Conservation (phyloP, 2,113 vertebrate genomes). For the Cephalopterus ornatus region DNA sequence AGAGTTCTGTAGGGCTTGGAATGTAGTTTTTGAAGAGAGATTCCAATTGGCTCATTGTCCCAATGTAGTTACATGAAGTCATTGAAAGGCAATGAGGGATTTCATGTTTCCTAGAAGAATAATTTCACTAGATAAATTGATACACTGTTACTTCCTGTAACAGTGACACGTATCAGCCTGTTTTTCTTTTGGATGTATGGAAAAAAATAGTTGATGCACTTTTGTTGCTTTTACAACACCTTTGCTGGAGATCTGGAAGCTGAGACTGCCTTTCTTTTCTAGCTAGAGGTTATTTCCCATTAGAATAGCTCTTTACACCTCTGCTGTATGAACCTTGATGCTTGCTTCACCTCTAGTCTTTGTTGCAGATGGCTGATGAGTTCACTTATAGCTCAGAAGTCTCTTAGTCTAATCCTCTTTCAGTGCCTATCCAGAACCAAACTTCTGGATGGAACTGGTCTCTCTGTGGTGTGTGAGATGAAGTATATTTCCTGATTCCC, state of each 20-base stretch:
- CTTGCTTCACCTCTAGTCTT: not conserved
- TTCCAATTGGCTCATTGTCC: fast-evolving
- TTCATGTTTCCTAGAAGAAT: not conserved
- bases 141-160: not conserved
- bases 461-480: not conserved
- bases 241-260: not conserved
- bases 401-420: not conserved
- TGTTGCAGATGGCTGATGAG: not conserved
- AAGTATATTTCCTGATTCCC: not conserved
- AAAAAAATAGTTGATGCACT: not conserved
- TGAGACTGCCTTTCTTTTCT: not conserved
- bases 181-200: not conserved
- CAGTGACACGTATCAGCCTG: not conserved
- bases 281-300: not conserved
- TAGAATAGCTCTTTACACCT: not conserved
- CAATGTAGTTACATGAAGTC: fast-evolving
- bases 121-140: not conserved
- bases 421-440: not conserved
- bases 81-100: not conserved
- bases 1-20: not conserved
- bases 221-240: not conserved
- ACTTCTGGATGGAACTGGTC: not conserved
- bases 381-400: not conserved
- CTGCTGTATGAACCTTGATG: not conserved
- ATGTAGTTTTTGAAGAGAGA: not conserved